A percentile compares a stretch with the other conserved stretches of the same genome.
Conservation (phyloP, 2,797 vertebrate species). For the Peromyscus eremicus region DNA sequence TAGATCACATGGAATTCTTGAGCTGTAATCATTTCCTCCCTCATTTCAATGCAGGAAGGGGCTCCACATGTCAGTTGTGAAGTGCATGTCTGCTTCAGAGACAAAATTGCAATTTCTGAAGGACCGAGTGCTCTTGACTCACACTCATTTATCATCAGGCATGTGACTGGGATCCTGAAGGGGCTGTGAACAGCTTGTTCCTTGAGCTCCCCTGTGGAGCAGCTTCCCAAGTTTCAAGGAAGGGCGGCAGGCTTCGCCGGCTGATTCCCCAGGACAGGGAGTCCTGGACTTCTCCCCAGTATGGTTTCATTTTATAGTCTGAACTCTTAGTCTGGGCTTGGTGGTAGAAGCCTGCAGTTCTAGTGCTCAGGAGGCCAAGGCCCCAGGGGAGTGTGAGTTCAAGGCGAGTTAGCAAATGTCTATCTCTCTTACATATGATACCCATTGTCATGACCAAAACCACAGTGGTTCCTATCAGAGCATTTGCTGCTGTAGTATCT, state of each 20-base stretch:
- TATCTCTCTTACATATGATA: not conserved
- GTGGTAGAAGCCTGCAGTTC: not conserved
- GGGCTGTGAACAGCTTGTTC: not conserved
- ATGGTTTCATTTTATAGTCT: not conserved
- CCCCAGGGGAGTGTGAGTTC: not conserved
- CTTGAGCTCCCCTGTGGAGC: not conserved
- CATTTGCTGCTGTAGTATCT: constrained; percentile 25
- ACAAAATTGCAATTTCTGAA: constrained; percentile 17
- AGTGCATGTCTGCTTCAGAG: not conserved
- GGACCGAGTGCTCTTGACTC: not conserved
- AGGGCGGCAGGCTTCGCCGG: no score
- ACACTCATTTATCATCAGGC: not conserved
- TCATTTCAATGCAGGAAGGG: constrained; percentile 20
- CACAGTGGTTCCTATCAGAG: not conserved
- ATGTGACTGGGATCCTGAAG: not conserved
- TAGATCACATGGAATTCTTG: constrained; percentile 52
- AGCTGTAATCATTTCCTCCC: constrained; percentile 22
- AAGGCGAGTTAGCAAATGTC: constrained; percentile 1
- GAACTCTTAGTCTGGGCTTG: not conserved
- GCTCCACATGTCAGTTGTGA: not conserved
- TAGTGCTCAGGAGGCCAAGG: not conserved
- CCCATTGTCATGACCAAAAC: constrained; percentile 17
- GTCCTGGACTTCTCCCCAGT: not conserved
- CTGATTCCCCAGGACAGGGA: constrained; percentile 12
- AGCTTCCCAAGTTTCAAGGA: not conserved